Evolutionary conservation across 1,140 invertebrate genomes (phyloP), one percentile per base, ranked within the genome.

Genomic region (Globodera ellingtonae): DNA sequence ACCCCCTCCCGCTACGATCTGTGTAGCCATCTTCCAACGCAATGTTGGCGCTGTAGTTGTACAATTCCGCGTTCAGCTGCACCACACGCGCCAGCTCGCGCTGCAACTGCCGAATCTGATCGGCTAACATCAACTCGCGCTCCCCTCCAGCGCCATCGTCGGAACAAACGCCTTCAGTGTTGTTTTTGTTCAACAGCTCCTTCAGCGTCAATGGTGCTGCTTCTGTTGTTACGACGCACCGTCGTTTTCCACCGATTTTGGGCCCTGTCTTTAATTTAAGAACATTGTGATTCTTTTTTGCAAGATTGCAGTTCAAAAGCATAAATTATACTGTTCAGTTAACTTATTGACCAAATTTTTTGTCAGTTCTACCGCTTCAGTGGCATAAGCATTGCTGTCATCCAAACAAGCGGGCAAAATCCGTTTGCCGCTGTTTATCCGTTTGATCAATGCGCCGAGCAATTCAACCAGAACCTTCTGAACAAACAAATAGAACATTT

Each of bases 61-160:
- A 74, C 65, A 79, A 24, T 52, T 79, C 52, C 21, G 67, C 71
- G 73, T 73, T 75, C 44, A 73, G 65, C 44, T 73, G 72, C 52
- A 79, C 59, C 35, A 72, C 78, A 9, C 72, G 52, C 50, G 72
- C 56, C 35, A 79, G 52, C 18, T 72, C 67, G 3, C 44, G 56
- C 6, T 59, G 62, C 72, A 79, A 21, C 35, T 13, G 8, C 21
- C 18, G 69, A n/a, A 77, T 21, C 10, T 62, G 46, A 3, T 65
- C 10, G 13, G 56, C 10, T 18, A 62, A 62, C 3, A 15, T 0
- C 18, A 18, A 18, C 56, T 62, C 56, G 56, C 56, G 56, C 18
- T 62, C 56, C 13, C 56, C 18, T 13, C 5, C 35, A 35, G 35
- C 35, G 35, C 35, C 15, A 2, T 13, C 18, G 13, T 62, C 56